phyloP scores from a whole-genome alignment of 2,797 vertebrate species.

The Sorex maritimensis region DNA sequence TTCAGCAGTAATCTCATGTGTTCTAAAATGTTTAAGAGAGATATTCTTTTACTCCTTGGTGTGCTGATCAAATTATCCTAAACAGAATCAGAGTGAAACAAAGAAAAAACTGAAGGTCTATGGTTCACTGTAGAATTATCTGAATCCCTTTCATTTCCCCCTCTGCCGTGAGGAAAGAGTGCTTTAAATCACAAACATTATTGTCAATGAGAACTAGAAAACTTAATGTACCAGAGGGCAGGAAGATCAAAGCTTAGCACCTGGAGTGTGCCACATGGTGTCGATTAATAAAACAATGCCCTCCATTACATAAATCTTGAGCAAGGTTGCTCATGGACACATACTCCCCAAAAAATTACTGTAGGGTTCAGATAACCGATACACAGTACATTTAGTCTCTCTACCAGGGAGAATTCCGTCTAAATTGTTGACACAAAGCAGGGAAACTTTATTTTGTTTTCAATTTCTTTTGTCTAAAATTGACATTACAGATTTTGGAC shows the following conservation, averaged over 20 bases:
- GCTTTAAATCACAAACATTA: slow-evolving; percentile 91
- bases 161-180: slow-evolving; percentile 80
- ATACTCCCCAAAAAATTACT: slow-evolving; percentile 88
- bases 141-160: slow-evolving; percentile 81
- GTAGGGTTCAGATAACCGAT: slow-evolving; percentile 89
- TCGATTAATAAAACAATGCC: slow-evolving; percentile 91
- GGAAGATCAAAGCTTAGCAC: slow-evolving; percentile 92
- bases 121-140: slow-evolving; percentile 86
- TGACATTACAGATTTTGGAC: slow-evolving; percentile 93
- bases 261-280: slow-evolving; percentile 90
- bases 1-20: slow-evolving; percentile 85
- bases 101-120: slow-evolving; percentile 82
- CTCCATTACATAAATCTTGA: slow-evolving; percentile 90
- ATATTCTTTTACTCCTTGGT: slow-evolving; percentile 88
- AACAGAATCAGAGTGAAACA: slow-evolving; percentile 81
- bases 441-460: slow-evolving; percentile 93
- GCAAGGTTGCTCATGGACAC: slow-evolving; percentile 86
- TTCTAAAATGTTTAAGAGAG: slow-evolving; percentile 91
- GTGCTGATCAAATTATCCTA: slow-evolving; percentile 86
- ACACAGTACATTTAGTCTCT: slow-evolving; percentile 86
- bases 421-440: slow-evolving; percentile 92
- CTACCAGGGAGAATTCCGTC: slow-evolving; percentile 84
- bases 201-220: slow-evolving; percentile 89
- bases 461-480: slow-evolving; percentile 92
- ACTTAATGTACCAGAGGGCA: slow-evolving; percentile 87